Evolutionary conservation across 2,113 vertebrate genomes (phyloP).

Genomic region (Papio anubis): DNA sequence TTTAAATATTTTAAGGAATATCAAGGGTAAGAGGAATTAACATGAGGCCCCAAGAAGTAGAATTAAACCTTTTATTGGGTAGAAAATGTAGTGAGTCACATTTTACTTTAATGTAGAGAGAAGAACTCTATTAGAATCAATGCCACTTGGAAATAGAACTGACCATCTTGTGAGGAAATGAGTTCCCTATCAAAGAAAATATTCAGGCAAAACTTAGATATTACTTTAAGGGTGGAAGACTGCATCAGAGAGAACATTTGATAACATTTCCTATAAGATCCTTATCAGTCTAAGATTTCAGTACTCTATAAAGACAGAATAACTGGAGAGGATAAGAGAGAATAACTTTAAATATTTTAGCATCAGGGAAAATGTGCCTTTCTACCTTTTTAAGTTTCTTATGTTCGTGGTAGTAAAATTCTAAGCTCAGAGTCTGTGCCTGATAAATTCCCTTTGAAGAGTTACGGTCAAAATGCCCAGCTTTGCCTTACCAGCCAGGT

Average conservation of each 20-base stretch:
- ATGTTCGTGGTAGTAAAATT: not conserved
- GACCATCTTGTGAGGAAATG: not conserved
- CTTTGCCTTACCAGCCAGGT: not conserved
- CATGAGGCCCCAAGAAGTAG: not conserved
- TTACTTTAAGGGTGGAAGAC: not conserved
- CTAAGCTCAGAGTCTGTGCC: not conserved
- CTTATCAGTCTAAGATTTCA: not conserved
- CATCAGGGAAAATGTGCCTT: not conserved
- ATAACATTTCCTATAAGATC: not conserved
- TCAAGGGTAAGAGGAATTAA: not conserved
- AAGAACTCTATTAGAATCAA: not conserved
- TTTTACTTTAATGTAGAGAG: not conserved
- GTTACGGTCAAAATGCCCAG: not conserved
- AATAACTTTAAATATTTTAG: not conserved
- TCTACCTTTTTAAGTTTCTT: not conserved
- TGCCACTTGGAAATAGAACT: not conserved
- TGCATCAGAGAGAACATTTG: not conserved
- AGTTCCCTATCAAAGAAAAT: not conserved
- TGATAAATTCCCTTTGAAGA: not conserved
- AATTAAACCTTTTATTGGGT: not conserved
- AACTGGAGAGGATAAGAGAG: not conserved
- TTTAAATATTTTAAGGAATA: not conserved
- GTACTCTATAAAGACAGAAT: not conserved
- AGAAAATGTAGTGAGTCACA: not conserved
- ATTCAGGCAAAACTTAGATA: not conserved